phyloP scores from a whole-genome alignment of 1,140 invertebrate genomes.

The Geopemphigus sp. region DNA sequence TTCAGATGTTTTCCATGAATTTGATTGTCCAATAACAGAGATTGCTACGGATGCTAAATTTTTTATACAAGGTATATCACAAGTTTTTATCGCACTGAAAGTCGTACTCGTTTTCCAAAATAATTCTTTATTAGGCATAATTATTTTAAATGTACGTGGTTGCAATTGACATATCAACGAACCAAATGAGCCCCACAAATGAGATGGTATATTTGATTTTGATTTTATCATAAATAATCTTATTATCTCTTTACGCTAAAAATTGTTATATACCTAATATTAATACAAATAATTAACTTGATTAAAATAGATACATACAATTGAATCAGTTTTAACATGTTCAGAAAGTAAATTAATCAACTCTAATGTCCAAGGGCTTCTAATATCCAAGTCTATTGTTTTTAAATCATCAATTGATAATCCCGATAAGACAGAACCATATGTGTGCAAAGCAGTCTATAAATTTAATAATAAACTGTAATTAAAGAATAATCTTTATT shows the following conservation, averaged over 20 bases:
- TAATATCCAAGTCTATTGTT: conserved; percentile 18
- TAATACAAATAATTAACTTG: background rate
- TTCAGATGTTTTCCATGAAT: conserved; percentile 25
- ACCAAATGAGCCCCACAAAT: conserved; percentile 37
- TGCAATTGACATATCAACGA: conserved; percentile 35
- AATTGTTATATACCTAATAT: background rate
- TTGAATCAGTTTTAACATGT: background rate
- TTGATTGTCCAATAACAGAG: conserved; percentile 27
- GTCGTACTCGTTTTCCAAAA: conserved; percentile 34
- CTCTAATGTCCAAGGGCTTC: conserved; percentile 36
- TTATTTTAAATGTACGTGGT: background rate
- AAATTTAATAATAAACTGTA: background rate
- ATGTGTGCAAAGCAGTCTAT: conserved; percentile 31
- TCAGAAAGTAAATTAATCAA: conserved; percentile 17
- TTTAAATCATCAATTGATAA: conserved; percentile 13
- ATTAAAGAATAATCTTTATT: background rate
- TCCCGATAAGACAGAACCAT: conserved; percentile 41
- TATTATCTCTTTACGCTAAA: conserved; percentile 30
- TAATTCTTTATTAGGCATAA: conserved; percentile 32
- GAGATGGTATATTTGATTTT: background rate
- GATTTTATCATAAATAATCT: conserved; percentile 27
- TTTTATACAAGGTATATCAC: conserved; percentile 14
- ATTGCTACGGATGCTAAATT: conserved; percentile 39
- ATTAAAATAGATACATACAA: conserved; percentile 26
- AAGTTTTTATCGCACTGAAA: conserved; percentile 12